phyloP scores from a whole-genome alignment of 2,888 invertebrate genomes.

The Acleris holmiana region DNA sequence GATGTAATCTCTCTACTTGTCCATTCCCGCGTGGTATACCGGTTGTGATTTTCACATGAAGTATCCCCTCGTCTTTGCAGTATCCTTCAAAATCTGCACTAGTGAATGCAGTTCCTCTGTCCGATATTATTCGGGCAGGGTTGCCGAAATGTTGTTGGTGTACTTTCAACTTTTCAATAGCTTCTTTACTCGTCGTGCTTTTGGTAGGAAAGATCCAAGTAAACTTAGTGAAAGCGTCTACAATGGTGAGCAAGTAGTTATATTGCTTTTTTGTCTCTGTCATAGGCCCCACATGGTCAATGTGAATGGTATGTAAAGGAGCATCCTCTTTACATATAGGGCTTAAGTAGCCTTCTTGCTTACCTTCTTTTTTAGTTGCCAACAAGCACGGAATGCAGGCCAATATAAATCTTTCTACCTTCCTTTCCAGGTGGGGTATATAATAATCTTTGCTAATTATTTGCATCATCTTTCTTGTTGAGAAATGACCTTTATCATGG shows the following conservation, averaged over 20 bases:
- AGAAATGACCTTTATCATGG: conserved; percentile 45
- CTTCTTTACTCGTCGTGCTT: conserved; percentile 48
- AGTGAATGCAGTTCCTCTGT: conserved; percentile 56
- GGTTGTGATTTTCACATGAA: conserved; percentile 49
- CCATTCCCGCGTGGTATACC: conserved; percentile 50
- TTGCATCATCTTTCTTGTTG: conserved; percentile 39
- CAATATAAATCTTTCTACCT: conserved; percentile 38
- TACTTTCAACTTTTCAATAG: conserved; percentile 44
- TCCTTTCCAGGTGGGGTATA: conserved; percentile 38
- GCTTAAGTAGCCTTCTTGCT: conserved; percentile 48
- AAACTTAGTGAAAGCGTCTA: conserved; percentile 53
- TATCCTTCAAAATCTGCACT: conserved; percentile 48
- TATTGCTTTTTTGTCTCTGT: conserved; percentile 47
- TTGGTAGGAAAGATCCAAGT: too few relatives aligned
- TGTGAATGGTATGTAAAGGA: conserved; percentile 50
- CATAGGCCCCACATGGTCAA: conserved; percentile 53
- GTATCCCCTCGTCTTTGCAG: too few relatives aligned
- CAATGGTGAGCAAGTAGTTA: conserved; percentile 46
- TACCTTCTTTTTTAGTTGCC: conserved; percentile 46
- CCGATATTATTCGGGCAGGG: conserved; percentile 52
- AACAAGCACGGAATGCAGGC: conserved; percentile 43
- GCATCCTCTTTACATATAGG: conserved; percentile 48
- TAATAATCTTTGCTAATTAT: conserved; percentile 39
- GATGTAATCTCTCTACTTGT: conserved; percentile 53
- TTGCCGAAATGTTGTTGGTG: conserved; percentile 54